Evolutionary conservation across 2,113 vertebrate species (phyloP).

Genomic region (Forbesichthys papilliferus): DNA sequence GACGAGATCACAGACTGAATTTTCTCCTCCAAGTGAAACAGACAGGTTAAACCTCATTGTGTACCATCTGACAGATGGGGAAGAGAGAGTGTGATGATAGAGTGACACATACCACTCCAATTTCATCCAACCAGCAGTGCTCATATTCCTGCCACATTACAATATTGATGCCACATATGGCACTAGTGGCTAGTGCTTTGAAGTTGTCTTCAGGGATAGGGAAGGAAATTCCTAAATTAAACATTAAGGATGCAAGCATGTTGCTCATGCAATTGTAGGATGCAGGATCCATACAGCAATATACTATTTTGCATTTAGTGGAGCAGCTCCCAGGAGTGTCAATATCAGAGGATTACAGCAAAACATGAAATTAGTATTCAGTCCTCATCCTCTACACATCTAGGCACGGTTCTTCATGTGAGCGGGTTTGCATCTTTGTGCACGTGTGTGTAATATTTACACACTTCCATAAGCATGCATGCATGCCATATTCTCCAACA

Average conservation of each 20-base stretch:
- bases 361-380: slow-evolving; percentile 84
- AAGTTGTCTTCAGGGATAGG: slow-evolving; percentile 77
- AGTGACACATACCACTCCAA: slow-evolving; percentile 70
- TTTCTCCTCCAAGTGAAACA: slow-evolving; percentile 41
- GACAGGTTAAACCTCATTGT: slow-evolving; percentile 47
- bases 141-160: slow-evolving; percentile 78
- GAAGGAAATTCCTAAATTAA: slow-evolving; percentile 81
- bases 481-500: slow-evolving; percentile 46
- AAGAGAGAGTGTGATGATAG: slow-evolving; percentile 29
- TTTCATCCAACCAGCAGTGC: slow-evolving; percentile 74
- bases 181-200: slow-evolving; percentile 78
- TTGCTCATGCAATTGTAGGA: slow-evolving; percentile 75
- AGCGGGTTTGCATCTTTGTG: slow-evolving; percentile 27
- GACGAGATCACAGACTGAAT: slow-evolving; percentile 25
- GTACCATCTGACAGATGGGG: slow-evolving; percentile 59
- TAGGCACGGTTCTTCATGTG: slow-evolving; percentile 59
- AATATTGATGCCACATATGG: slow-evolving; percentile 81
- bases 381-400: slow-evolving; percentile 74
- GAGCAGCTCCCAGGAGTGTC: slow-evolving; percentile 83
- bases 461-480: slow-evolving; percentile 56
- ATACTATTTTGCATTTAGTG: slow-evolving; percentile 83
- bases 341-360: slow-evolving; percentile 84
- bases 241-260: slow-evolving; percentile 79
- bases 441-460: slow-evolving; percentile 55
- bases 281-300: slow-evolving; percentile 79